Percentiles rank a stretch among this genome's conserved stretches.
These are phyloP conservation scores for Mesopsocus fuscifrons DNA, from an alignment of 2,888 invertebrate genomes.

Conservation along the genomic window DNA sequence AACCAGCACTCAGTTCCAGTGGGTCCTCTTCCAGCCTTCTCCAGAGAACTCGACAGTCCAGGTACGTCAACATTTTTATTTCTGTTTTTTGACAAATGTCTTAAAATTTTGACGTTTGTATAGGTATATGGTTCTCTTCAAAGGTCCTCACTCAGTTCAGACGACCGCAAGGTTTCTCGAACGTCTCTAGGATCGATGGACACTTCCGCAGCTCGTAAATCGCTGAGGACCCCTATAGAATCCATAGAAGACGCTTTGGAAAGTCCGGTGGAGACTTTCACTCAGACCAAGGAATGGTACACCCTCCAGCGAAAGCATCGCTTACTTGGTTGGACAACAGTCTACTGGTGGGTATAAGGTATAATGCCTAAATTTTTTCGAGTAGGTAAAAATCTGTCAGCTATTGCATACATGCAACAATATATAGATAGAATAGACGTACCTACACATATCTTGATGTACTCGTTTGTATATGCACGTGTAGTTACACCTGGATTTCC, in stretches of 20 bases:
- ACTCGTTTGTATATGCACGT: too few relatives aligned
- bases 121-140: too few relatives aligned
- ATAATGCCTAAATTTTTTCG: too few relatives aligned
- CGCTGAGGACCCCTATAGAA: neutral
- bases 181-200: conserved; percentile 2
- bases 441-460: too few relatives aligned
- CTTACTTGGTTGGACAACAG: neutral
- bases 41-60: conserved; percentile 1
- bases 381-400: too few relatives aligned
- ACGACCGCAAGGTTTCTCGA: neutral
- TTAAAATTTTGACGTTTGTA: too few relatives aligned
- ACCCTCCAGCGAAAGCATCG: conserved; percentile 1
- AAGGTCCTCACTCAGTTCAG: too few relatives aligned
- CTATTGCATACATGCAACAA: too few relatives aligned
- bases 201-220: neutral
- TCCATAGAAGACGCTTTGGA: neutral
- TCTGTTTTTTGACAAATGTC: too few relatives aligned
- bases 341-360: neutral
- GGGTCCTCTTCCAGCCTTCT: neutral
- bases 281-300: neutral
- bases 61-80: too few relatives aligned
- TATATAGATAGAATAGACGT: too few relatives aligned
- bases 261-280: neutral
- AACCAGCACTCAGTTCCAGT: neutral
- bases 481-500: too few relatives aligned